Base-by-base conservation (phyloP, 2,113 vertebrate species). In the Puffinus mauretanicus region DNA sequence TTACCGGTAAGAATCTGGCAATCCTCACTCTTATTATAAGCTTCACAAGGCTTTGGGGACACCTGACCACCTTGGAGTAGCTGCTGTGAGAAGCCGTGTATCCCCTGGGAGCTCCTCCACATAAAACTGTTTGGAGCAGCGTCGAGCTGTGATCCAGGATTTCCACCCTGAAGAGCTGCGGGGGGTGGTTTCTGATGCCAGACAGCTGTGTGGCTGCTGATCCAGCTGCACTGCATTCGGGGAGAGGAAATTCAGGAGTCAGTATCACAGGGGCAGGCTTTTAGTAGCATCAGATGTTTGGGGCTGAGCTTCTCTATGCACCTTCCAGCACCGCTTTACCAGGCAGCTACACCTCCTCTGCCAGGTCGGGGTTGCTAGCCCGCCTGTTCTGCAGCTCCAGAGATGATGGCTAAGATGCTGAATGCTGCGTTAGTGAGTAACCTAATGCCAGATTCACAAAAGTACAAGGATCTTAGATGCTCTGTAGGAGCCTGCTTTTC, bases 191-290 rank as follows among this genome's bases (percentile, higher is more conserved):
- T 91, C 70, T 92, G 96, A 94, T 94, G 92, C 69, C 95, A 94
- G 92, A 90, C 92, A 96, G 89, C 95, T 96, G 96, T 82, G 77
- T 87, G 86, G 81, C 83, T 96, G 94, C 96, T 92, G 92, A 78
- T 75, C 75, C 95, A 96, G 92, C 96, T 92, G 95, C 44, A 64
- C 55, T 52, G 80, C 76, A 90, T 97, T 95, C 95, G 78, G 60
- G 87, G 66, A 90, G 64, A 82, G 66, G 90, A 90, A 88, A 96
- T 90, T 91, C 76, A 75, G 92, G 90, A 96, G 85, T 62, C 82
- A 57, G 77, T 89, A 84, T 24, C 65, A 86, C 47, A 26, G 54
- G 90, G 55, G 65, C 40, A 87, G 80, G 44, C 73, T 82, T 95
- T 94, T 87, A 93, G 76, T 42, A 90, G 85, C 92, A 90, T 93